Evolutionary conservation across 1,140 invertebrate species (phyloP).

Genomic region (Trypoxylus dichotomus): DNA sequence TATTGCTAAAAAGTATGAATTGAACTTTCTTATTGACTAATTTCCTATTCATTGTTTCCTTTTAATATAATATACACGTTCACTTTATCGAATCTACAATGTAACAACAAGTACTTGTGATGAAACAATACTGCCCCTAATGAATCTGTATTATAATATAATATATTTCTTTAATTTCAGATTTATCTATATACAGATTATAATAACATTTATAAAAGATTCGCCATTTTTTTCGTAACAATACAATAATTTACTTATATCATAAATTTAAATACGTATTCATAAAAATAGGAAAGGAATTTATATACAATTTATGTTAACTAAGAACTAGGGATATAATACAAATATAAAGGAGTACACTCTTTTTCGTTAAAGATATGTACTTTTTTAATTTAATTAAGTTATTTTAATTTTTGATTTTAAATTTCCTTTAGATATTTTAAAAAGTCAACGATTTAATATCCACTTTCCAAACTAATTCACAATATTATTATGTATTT

Average conservation of each 20-base stretch:
- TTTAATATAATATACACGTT: not conserved
- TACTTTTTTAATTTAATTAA: not conserved
- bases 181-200: not conserved
- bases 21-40: conserved; percentile 17
- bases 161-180: not conserved
- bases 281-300: not conserved
- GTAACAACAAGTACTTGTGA: not conserved
- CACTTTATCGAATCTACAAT: not conserved
- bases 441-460: not conserved
- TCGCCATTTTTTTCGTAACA: not conserved
- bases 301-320: not conserved
- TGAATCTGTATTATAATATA: not conserved
- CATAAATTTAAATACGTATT: not conserved
- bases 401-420: too few species aligned
- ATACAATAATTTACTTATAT: not conserved
- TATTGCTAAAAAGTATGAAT: conserved; percentile 13
- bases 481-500: too few species aligned
- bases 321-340: too few species aligned
- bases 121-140: not conserved
- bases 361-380: not conserved
- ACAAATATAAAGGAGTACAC: too few species aligned
- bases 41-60: not conserved
- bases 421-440: not conserved
- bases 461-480: not conserved
- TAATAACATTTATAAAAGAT: conserved; percentile 9